Base-by-base conservation (phyloP, 1,140 invertebrate genomes). In the Drosophila fuyamai region DNA sequence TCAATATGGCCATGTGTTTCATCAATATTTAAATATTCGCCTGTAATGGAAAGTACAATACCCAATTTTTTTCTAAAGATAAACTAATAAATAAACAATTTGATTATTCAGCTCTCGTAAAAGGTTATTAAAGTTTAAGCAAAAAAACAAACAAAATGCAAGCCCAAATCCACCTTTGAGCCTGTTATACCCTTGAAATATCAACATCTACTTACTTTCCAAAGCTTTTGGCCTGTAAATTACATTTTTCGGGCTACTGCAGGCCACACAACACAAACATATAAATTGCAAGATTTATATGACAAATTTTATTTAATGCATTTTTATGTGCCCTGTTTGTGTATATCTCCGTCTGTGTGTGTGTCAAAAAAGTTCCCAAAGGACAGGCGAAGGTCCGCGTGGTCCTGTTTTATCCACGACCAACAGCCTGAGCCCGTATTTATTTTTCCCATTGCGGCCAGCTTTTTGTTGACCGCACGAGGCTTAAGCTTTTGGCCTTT, bases 291-390 rank as follows among this genome's bases (percentile, higher is more conserved):
- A 89, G 83, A 88, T 88, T 88, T 88, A 88, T 88, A 88, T 88
- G 83, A 89, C 84, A 88, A 89, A 88, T 89, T 88, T 88, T 88
- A 89, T 88, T 89, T 89, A 88, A 88, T 88, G 83, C 83, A 88
- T 89, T 88, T 88, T 89, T 89, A 83, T 89, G 71, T 63, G 51
- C 43, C 47, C 35, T 44, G 40, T 18, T 5, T 40, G 50, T 72
- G 29, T 44, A n/a, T 43, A 36, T 55, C 38, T 40, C 16, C 18
- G 50, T 48, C 43, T 36, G 55, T 43, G 68, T 8, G 46, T 18
- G 29, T 41, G 18, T 23, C 43, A 36, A 50, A 66, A 70, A 41
- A 38, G 51, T 46, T 43, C 67, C 51, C 67, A 48, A 27, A 56
- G 67, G 67, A 71, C 67, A 7, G 27, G 10, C 35, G 12, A 36